These are phyloP conservation scores for Sminthurides bifidus DNA, from an alignment of 1,140 invertebrate species.

Conservation along the genomic window DNA sequence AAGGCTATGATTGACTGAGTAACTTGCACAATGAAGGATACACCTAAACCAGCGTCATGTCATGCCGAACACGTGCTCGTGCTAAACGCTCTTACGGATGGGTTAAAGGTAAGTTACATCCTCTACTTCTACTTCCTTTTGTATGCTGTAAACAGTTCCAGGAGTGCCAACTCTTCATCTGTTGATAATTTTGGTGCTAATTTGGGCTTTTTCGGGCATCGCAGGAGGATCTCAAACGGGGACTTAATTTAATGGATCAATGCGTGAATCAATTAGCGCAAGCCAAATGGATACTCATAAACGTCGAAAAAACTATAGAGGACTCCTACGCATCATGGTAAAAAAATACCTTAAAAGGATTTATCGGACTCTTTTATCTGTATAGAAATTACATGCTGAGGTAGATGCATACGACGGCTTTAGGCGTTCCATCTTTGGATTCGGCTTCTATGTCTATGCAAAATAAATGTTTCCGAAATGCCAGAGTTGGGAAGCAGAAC, in stretches of 20 bases:
- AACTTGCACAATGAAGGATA: too few relatives aligned
- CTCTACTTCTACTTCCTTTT: background rate
- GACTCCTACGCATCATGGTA: constrained; percentile 2
- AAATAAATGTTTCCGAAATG: too few relatives aligned
- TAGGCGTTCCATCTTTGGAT: too few relatives aligned
- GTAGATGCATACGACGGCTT: too few relatives aligned
- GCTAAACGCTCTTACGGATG: background rate
- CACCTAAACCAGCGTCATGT: background rate
- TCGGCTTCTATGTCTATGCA: too few relatives aligned
- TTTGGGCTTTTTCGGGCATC: background rate
- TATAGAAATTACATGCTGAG: too few relatives aligned
- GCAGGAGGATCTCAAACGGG: constrained; percentile 20
- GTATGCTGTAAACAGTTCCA: too few relatives aligned
- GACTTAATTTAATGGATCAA: constrained; percentile 9
- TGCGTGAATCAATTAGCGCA: constrained; percentile 20
- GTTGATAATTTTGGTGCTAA: background rate
- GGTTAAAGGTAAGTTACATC: background rate
- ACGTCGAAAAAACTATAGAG: constrained; percentile 12
- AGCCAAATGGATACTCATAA: constrained; percentile 14
- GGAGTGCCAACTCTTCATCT: background rate
- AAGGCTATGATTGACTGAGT: too few relatives aligned
- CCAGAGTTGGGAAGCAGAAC: too few relatives aligned
- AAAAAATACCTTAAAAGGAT: background rate
- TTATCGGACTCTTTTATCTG: too few relatives aligned
- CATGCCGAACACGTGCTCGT: constrained; percentile 1